These are phyloP conservation scores for Lagopus muta DNA, from an alignment of 2,113 vertebrate genomes.

Conservation along the genomic window DNA sequence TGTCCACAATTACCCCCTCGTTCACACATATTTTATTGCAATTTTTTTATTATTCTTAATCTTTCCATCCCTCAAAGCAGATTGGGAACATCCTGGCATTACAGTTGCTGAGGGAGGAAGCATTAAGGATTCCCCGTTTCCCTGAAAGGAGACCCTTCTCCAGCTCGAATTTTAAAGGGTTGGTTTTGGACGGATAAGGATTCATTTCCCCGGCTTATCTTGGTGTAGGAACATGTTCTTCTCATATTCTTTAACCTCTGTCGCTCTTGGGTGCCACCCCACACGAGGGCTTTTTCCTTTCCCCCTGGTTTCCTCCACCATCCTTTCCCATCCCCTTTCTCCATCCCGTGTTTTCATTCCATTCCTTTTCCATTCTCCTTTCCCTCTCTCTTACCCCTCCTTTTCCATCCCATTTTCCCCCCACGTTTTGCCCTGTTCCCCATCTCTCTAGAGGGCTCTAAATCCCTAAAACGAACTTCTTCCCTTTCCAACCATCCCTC, in stretches of 20 bases:
- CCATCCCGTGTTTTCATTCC: neutral
- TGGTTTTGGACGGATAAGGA: slow-evolving; percentile 79
- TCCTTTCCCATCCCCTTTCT: neutral
- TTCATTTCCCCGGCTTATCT: slow-evolving; percentile 79
- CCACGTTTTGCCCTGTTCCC: neutral
- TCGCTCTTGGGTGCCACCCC: neutral
- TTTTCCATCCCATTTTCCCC: neutral
- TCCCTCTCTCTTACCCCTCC: neutral
- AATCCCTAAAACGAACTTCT: neutral
- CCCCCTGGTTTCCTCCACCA: neutral
- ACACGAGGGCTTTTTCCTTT: neutral
- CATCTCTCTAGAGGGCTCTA: rapidly evolving
- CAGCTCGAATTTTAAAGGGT: slow-evolving; percentile 66
- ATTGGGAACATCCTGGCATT: slow-evolving; percentile 98
- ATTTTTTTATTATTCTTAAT: slow-evolving; percentile 93
- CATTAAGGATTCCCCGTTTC: slow-evolving; percentile 90
- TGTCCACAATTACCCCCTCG: slow-evolving; percentile 99
- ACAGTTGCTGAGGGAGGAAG: slow-evolving; percentile 88
- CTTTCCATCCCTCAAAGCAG: slow-evolving; percentile 97
- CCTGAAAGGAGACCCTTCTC: slow-evolving; percentile 80
- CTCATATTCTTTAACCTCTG: neutral
- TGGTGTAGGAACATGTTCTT: slow-evolving; percentile 65
- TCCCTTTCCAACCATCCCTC: neutral
- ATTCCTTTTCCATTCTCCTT: neutral
- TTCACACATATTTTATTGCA: slow-evolving; percentile 99